Base-by-base conservation (phyloP, 2,888 invertebrate genomes). In the Cactoblastis cactorum region DNA sequence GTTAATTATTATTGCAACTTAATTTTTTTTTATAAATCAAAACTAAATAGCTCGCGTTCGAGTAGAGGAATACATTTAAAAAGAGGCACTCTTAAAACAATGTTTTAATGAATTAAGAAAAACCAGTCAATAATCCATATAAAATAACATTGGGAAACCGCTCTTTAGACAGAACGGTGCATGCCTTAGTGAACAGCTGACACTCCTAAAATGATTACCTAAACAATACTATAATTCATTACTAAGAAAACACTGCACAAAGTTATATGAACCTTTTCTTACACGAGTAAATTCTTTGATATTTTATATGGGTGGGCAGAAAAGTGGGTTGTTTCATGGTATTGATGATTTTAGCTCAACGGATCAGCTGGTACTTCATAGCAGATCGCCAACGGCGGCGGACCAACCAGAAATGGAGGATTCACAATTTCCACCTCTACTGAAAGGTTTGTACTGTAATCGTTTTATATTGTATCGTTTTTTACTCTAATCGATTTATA, bases 381-480 rank as follows among this genome's bases (percentile, higher is more conserved):
- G 86, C 89, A 88, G 65, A 80, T 69, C 80, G 85, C 85, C 70
- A 75, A 76, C 84, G 86, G 86, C 74, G 80, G 77, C 72, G 74
- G 77, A 78, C 67, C 69, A 63, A 53, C 69, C 69, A 58, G 83
- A 80, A 71, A 69, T 61, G 67, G 84, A 80, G 81, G 88, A 83
- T 88, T 89, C 71, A 84, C 84, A 70, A 86, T 89, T 69, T 89
- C 89, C 76, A 86, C 89, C 74, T 89, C 89, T 77, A 70, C 83
- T 80, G 89, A 89, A 79, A 89, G 89, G 89, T 28, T 28, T 1
- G 28, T 28, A 28, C 3, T 28, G 4, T 3, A 4, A 3, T 3
- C 6, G 22, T 3, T 4, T 4, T 22, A 22, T 6, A 22, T 22
- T 22, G 22, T 22, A 6, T 6, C 22, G 22, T 12, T 18, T n/a